These are phyloP conservation scores for Nomada hirtipes DNA, from an alignment of 2,888 invertebrate species.

Conservation along the genomic window DNA sequence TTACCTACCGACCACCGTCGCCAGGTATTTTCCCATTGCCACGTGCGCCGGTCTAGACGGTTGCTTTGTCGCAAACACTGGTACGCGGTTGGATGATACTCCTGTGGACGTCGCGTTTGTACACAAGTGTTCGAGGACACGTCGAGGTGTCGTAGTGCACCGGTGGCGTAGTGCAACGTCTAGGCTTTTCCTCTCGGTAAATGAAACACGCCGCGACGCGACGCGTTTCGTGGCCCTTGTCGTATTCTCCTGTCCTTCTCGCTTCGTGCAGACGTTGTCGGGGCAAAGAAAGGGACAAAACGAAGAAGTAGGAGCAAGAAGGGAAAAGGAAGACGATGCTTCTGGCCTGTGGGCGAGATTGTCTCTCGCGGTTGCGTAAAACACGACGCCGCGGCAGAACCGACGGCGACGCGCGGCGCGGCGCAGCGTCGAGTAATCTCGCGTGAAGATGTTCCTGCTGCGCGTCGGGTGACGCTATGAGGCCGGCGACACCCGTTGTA, in stretches of 20 bases:
- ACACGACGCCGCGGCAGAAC: slow-evolving; percentile 41
- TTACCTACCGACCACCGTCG: slow-evolving; percentile 48
- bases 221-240: slow-evolving; percentile 32
- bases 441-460: slow-evolving; percentile 40
- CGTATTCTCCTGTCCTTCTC: slow-evolving; percentile 14
- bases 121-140: slow-evolving; percentile 42
- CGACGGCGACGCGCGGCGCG: slow-evolving; percentile 23
- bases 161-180: slow-evolving; percentile 68
- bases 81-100: slow-evolving; percentile 5
- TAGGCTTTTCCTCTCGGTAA: slow-evolving; percentile 68
- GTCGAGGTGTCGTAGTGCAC: slow-evolving; percentile 37
- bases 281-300: not conserved
- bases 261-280: slow-evolving; percentile 21
- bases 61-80: slow-evolving; percentile 31
- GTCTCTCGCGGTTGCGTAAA: slow-evolving; percentile 63
- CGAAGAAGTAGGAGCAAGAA: not conserved
- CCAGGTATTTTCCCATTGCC: slow-evolving; percentile 37
- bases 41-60: not conserved
- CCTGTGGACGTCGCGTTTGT: slow-evolving; percentile 38
- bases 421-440: slow-evolving; percentile 50
- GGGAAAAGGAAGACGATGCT: not conserved
- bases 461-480: slow-evolving; percentile 43
- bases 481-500: slow-evolving; percentile 52
- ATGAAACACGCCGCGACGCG: slow-evolving; percentile 73
- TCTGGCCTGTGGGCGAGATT: slow-evolving; percentile 49